phyloP scores from a whole-genome alignment of 2,797 vertebrate species.

The Notamacropus eugenii region DNA sequence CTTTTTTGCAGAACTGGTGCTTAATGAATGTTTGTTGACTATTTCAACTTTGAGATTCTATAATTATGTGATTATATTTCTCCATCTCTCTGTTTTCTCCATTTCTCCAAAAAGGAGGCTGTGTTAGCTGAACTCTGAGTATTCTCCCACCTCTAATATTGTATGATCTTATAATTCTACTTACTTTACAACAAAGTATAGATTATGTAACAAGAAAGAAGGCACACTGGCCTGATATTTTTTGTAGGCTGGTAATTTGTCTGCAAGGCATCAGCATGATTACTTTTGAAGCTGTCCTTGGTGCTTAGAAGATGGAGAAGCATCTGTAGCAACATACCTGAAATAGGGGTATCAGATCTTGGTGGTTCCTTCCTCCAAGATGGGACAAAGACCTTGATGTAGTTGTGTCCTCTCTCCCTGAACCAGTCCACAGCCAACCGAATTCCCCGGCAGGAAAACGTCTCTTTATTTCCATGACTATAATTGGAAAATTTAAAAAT shows the following conservation, averaged over 20 bases:
- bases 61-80: neutral
- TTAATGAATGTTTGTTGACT: neutral
- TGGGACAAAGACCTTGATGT: constrained; percentile 95
- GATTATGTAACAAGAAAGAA: neutral
- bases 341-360: constrained; percentile 90
- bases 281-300: neutral
- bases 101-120: neutral
- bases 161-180: neutral
- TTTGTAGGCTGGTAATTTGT: neutral
- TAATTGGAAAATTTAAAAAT: constrained; percentile 67
- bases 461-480: constrained; percentile 95
- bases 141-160: neutral
- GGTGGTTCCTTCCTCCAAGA: constrained; percentile 94
- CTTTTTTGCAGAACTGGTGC: neutral
- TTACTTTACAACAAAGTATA: neutral
- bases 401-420: constrained; percentile 90
- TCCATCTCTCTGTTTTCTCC: neutral
- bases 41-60: neutral
- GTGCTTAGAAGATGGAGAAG: neutral
- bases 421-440: constrained; percentile 96
- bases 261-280: neutral
- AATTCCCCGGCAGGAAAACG: constrained; percentile 94
- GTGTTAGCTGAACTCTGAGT: neutral
- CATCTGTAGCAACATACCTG: constrained; percentile 83
- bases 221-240: neutral